A percentile compares a stretch with the other conserved stretches of the same genome.
phyloP scores from a whole-genome alignment of 1,140 invertebrate species.

The Whitmania pigra region DNA sequence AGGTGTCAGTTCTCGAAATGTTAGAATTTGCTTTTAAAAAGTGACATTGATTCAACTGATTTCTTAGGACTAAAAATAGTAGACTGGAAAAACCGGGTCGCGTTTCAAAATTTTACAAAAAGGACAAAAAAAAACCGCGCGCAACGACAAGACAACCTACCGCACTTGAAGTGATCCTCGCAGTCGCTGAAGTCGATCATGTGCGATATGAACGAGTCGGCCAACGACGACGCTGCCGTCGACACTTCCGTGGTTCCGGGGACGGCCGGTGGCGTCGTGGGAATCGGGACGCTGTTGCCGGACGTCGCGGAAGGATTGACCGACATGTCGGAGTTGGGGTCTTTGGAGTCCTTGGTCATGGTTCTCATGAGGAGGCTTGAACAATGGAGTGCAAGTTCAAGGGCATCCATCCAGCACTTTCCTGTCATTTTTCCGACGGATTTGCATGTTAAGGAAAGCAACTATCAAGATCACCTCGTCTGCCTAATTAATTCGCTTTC shows the following conservation, averaged over 20 bases:
- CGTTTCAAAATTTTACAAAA: neutral
- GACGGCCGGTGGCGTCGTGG: neutral
- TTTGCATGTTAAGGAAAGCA: neutral
- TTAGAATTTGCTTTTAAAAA: too few species aligned
- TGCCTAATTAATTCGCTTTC: too few species aligned
- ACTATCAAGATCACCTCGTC: too few species aligned
- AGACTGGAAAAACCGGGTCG: too few species aligned
- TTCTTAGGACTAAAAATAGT: too few species aligned
- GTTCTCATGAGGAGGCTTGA: slow-evolving; percentile 57
- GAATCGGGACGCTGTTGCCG: slow-evolving; percentile 1
- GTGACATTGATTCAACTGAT: too few species aligned
- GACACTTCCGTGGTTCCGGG: slow-evolving; percentile 9
- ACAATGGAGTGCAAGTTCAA: slow-evolving; percentile 75
- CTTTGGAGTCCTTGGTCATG: slow-evolving; percentile 38
- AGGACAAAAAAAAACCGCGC: too few species aligned
- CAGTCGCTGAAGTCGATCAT: slow-evolving; percentile 44
- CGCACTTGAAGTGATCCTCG: slow-evolving; percentile 37
- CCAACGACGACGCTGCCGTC: slow-evolving; percentile 16
- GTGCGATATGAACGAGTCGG: slow-evolving; percentile 23
- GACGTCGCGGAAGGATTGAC: slow-evolving; percentile 24
- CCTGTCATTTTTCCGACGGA: slow-evolving; percentile 45
- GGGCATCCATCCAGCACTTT: slow-evolving; percentile 86
- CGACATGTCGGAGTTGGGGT: slow-evolving; percentile 18
- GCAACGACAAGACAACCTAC: slow-evolving; percentile 10
- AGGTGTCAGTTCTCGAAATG: too few species aligned